These are phyloP conservation scores for Chanos chanos DNA, from an alignment of 2,797 vertebrate genomes.

Conservation along the genomic window DNA sequence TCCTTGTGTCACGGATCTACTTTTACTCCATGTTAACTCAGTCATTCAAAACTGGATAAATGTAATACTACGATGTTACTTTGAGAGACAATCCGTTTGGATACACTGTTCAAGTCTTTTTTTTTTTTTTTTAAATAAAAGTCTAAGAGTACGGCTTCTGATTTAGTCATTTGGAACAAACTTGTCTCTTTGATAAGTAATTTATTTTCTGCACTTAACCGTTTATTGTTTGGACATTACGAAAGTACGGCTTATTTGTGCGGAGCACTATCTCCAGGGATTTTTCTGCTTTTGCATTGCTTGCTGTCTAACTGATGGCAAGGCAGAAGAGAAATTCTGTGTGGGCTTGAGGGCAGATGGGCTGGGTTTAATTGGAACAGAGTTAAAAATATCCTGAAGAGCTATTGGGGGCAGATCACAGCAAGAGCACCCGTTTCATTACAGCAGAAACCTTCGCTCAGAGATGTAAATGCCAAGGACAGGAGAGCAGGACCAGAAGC, in stretches of 20 bases:
- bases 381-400: constrained; percentile 52
- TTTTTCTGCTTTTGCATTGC: constrained; percentile 25
- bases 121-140: no score
- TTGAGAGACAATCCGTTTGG: no score
- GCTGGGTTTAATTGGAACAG: constrained; percentile 50
- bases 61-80: no score
- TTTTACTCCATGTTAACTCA: no score
- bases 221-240: no score
- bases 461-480: constrained; percentile 39
- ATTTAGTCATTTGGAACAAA: no score
- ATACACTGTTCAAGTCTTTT: no score
- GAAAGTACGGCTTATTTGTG: constrained; percentile 2
- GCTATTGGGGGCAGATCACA: constrained; percentile 45
- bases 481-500: constrained; percentile 18
- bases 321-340: constrained; percentile 34
- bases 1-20: no score
- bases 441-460: constrained; percentile 23
- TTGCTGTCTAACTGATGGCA: constrained; percentile 33
- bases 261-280: constrained; percentile 22
- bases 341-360: constrained; percentile 40
- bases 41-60: no score
- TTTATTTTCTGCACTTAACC: constrained; percentile 1
- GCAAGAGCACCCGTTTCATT: constrained; percentile 37
- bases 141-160: no score
- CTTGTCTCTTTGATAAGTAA: no score